Base-by-base conservation (phyloP, 2,797 vertebrate genomes). In the Nannoperca obscura region DNA sequence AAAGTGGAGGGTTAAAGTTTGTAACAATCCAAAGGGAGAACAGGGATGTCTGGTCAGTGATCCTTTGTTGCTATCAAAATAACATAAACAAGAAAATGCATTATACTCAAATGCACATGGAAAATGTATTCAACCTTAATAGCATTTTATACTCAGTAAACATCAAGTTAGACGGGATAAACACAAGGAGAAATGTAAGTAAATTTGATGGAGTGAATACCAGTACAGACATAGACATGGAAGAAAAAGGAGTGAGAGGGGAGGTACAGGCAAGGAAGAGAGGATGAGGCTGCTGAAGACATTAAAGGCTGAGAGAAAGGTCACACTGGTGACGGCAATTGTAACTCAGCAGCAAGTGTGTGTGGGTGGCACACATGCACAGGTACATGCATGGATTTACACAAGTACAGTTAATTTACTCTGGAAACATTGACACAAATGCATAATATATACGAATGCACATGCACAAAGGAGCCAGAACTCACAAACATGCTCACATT, bases 301-400 rank as follows among this genome's bases (percentile, higher is more conserved):
- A 94, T 94, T 94, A 93, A 49, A 74, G 66, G 91, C 92, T 95
- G 88, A 93, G 76, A 38, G 80, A 86, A 74, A 90, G 93, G 92
- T 93, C 92, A 91, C 58, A 17, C 27, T 70, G 22, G 57, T 78
- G 81, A 83, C 71, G 57, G 86, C 73, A 89, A 76, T 85, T 76
- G 87, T 84, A 88, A 86, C 83, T 89, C 70, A 58, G 71, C 49
- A 65, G 64, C 53, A 22, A 67, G 42, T 27, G 24, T 27, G 24
- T 22, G 46, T 71, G 54, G 72, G 54, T 42, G 20, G 17, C 53
- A 53, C 27, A 2, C 54, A 30, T 69, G 38, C 62, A 15, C 60
- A 65, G 7, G 65, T 62, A 27, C 24, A 58, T 71, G 49, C 70
- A 40, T 34, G 20, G 55, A 65, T 71, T 57, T 52, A 80, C 36